Evolutionary conservation across 2,888 invertebrate genomes (phyloP).

Genomic region (Heterodera filipjevi): DNA sequence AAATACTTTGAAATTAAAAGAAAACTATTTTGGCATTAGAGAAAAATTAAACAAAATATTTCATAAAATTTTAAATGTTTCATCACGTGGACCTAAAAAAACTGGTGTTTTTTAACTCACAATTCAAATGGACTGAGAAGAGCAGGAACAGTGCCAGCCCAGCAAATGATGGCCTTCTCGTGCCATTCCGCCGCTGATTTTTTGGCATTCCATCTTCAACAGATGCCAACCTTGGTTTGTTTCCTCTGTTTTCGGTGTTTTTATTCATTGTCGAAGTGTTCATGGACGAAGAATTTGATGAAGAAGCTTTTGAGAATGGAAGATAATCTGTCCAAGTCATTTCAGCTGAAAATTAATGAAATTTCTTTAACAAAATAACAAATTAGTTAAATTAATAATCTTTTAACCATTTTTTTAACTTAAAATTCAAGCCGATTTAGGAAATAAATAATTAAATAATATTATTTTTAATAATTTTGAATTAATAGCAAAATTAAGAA

Average conservation of each 20-base stretch:
- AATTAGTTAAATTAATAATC: background rate
- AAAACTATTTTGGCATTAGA: too few species aligned
- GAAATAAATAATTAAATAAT: too few species aligned
- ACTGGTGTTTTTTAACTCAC: background rate
- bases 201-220: background rate
- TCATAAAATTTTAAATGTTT: too few species aligned
- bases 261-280: background rate
- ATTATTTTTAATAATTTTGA: too few species aligned
- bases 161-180: background rate
- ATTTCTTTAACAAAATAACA: background rate
- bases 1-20: too few species aligned
- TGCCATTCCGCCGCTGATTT: background rate
- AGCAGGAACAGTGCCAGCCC: background rate
- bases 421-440: background rate
- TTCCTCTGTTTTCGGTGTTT: background rate
- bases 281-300: background rate
- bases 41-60: too few species aligned
- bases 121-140: background rate
- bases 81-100: too few species aligned
- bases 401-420: background rate
- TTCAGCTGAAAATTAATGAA: background rate
- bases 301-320: background rate
- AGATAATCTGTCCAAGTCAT: constrained; percentile 2
- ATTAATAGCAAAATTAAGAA: too few species aligned
- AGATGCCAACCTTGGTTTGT: background rate